These are phyloP conservation scores for Natator depressus DNA, from an alignment of 2,113 vertebrate genomes.

Conservation along the genomic window DNA sequence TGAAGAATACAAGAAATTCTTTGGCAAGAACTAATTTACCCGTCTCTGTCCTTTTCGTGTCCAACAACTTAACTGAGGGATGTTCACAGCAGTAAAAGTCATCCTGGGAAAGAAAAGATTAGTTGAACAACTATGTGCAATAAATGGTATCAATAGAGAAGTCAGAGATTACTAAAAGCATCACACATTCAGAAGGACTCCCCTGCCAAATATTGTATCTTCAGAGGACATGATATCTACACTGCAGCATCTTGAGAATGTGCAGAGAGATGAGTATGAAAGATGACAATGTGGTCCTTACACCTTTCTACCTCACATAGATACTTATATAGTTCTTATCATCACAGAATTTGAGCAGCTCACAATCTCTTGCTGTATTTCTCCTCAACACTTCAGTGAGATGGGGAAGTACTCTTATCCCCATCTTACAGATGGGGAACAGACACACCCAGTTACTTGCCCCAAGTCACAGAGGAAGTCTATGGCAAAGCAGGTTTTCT, in stretches of 20 bases:
- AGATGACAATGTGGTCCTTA: no score
- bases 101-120: neutral
- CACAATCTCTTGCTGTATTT: neutral
- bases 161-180: neutral
- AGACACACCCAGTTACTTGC: neutral
- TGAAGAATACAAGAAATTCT: neutral
- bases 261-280: neutral
- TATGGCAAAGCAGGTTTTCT: neutral
- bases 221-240: neutral
- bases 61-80: neutral
- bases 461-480: neutral
- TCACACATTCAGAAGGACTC: neutral
- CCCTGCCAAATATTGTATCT: neutral
- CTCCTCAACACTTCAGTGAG: neutral
- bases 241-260: neutral
- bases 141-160: neutral
- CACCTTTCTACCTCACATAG: no score
- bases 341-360: neutral
- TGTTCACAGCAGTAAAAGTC: neutral
- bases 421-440: neutral
- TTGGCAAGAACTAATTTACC: neutral
- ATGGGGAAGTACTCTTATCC: neutral
- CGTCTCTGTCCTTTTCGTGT: neutral
- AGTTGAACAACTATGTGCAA: neutral
- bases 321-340: no score